A percentile compares a stretch with the other conserved stretches of the same genome.
phyloP scores from a whole-genome alignment of 2,888 invertebrate genomes.

The Phengaris arion region DNA sequence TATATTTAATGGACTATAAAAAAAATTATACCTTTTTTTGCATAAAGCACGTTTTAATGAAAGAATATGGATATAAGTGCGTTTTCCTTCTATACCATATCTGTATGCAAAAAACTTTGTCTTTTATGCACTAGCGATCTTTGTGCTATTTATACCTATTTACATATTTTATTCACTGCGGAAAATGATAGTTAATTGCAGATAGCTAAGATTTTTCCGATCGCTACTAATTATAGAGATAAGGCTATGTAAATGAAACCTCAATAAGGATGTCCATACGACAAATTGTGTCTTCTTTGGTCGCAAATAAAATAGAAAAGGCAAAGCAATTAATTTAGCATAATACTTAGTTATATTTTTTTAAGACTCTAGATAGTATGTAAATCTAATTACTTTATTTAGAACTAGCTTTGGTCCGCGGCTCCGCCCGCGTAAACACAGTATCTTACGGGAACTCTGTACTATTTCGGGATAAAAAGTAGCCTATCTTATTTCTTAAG shows the following conservation, averaged over 20 bases:
- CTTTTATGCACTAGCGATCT: constrained; percentile 15
- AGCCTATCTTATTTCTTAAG: too few relatives aligned
- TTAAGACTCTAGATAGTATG: background rate
- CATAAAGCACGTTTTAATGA: background rate
- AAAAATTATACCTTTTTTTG: too few relatives aligned
- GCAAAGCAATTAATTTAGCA: constrained; percentile 14
- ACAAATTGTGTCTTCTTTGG: constrained; percentile 15
- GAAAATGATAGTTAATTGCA: constrained; percentile 47
- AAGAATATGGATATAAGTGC: constrained; percentile 18
- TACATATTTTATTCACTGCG: constrained; percentile 34
- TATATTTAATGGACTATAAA: too few relatives aligned
- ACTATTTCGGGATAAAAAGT: too few relatives aligned
- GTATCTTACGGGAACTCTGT: too few relatives aligned
- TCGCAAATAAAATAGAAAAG: constrained; percentile 9
- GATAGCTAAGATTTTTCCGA: constrained; percentile 48
- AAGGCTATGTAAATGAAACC: constrained; percentile 27
- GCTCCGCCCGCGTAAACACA: too few relatives aligned
- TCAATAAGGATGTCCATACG: background rate
- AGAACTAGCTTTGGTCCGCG: background rate
- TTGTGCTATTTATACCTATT: constrained; percentile 6
- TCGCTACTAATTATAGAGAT: constrained; percentile 43
- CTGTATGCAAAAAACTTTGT: background rate
- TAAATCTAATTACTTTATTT: constrained; percentile 7
- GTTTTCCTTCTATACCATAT: background rate
- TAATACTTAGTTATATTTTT: background rate